phyloP scores from a whole-genome alignment of 1,140 invertebrate species.

The Brachionus paranguensis region DNA sequence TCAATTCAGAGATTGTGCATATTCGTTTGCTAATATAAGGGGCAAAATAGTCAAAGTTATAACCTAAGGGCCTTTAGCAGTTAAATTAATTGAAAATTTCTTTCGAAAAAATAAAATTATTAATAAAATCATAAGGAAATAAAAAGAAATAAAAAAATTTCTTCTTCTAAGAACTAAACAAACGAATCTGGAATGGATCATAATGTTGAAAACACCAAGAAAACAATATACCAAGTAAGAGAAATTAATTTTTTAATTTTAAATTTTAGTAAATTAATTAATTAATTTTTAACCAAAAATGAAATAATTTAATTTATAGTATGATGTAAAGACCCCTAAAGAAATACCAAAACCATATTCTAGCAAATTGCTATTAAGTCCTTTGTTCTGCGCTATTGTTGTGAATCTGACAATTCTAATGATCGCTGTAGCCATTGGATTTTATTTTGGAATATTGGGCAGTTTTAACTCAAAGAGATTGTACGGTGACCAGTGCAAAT shows the following conservation, averaged over 20 bases:
- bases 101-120: no score
- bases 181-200: no score
- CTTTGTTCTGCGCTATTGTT: background rate
- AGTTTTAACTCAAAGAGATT: background rate
- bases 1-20: background rate
- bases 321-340: background rate
- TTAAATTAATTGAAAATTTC: no score
- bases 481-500: background rate
- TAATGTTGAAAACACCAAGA: no score
- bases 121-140: no score
- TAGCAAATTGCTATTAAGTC: background rate
- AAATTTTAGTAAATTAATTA: no score
- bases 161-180: no score
- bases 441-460: background rate
- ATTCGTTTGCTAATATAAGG: background rate
- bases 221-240: no score
- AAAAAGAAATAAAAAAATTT: no score
- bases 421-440: background rate
- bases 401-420: background rate
- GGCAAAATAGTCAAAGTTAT: background rate
- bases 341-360: background rate
- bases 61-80: background rate
- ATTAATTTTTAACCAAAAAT: no score
- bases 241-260: no score
- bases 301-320: no score